Evolutionary conservation across 2,888 invertebrate species (phyloP).

Genomic region (Liodrosophila aerea): DNA sequence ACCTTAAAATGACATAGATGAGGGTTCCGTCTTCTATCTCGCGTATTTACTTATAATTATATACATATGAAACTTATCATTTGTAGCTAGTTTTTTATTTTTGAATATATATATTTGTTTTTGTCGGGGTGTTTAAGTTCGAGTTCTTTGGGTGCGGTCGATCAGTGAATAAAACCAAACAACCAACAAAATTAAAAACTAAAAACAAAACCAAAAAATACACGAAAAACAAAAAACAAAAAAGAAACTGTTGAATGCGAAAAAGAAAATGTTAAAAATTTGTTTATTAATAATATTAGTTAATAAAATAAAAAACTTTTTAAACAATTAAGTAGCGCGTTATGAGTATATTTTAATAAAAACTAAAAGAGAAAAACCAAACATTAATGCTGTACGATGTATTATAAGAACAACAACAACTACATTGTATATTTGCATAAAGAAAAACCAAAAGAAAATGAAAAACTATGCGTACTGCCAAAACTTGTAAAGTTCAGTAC

Average conservation of each 20-base stretch:
- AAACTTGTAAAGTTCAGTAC: slow-evolving; percentile 81
- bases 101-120: too few relatives aligned
- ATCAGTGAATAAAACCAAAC: slow-evolving; percentile 1
- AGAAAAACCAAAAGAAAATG: slow-evolving; percentile 40
- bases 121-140: slow-evolving; percentile 36
- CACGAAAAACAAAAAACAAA: slow-evolving; percentile 14
- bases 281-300: slow-evolving; percentile 70
- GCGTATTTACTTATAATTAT: slow-evolving; percentile 38
- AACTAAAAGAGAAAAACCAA: slow-evolving; percentile 29
- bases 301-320: slow-evolving; percentile 64
- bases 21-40: slow-evolving; percentile 37
- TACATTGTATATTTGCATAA: slow-evolving; percentile 58
- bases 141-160: slow-evolving; percentile 39
- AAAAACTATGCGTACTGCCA: slow-evolving; percentile 76
- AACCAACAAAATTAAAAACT: not conserved
- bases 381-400: slow-evolving; percentile 62
- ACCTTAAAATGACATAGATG: slow-evolving; percentile 29
- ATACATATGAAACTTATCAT: slow-evolving; percentile 17
- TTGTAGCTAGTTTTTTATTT: slow-evolving; percentile 43
- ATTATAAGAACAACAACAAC: slow-evolving; percentile 35
- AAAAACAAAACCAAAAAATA: not conserved
- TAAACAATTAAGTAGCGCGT: slow-evolving; percentile 76
- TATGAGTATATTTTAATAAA: slow-evolving; percentile 74
- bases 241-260: slow-evolving; percentile 56
- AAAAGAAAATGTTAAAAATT: slow-evolving; percentile 60